Evolutionary conservation across 2,888 invertebrate species (phyloP), one percentile per base, ranked within the genome.

Genomic region (Apotomis turbidana): DNA sequence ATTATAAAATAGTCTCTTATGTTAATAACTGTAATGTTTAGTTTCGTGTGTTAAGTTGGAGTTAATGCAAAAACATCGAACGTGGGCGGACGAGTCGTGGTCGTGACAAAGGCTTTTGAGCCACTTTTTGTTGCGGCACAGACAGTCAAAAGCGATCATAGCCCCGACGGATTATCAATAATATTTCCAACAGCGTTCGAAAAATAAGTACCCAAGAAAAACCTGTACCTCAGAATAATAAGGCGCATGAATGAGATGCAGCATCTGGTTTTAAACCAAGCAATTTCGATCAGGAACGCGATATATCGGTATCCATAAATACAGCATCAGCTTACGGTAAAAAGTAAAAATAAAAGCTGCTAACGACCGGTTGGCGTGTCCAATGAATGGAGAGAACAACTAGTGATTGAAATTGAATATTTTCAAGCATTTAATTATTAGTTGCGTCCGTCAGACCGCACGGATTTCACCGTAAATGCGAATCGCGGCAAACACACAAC

Each of bases 351-450:
- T 70, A 67, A 70, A 76, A 74, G 75, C 68, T 73, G 75, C 70
- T 78, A 83, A 84, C 78, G 81, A 80, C 73, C 77, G 72, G 77
- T 76, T 86, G 73, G 81, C 84, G 85, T 87, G 85, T 74, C 76
- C 73, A 75, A 74, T 78, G 71, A 78, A 74, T 74, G 75, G 78
- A 78, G 78, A 83, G 76, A 80, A 80, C 78, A 76, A 77, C 78
- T 73, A 76, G 76, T 78, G 76, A 81, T 81, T 80, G 82, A 81
- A 81, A 83, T 80, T 76, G 78, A 79, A 81, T 81, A 82, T 82
- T 79, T 83, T 79, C 77, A 81, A 79, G 72, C 78, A 76, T 76
- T 76, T 80, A 80, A 83, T 82, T 82, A 78, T 78, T 78, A 77
- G 77, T 79, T 78, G 77, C 76, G 79, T 81, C 78, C 49, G 49